Evolutionary conservation across 1,140 invertebrate genomes (phyloP).

Genomic region (Anoplolepis gracilipes): DNA sequence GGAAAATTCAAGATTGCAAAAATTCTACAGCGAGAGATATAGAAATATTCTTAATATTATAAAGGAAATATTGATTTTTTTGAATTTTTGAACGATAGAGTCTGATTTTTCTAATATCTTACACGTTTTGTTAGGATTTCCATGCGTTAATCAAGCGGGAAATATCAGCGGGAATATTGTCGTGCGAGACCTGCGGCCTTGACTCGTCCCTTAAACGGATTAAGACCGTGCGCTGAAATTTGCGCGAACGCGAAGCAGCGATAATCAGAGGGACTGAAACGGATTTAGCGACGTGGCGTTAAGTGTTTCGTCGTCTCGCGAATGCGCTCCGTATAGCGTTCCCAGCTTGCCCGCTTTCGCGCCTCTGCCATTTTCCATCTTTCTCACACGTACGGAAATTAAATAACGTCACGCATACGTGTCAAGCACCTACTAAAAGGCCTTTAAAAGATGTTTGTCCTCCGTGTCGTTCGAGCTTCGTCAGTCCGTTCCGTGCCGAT

Average conservation of each 20-base stretch:
- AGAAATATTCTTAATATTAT: neutral
- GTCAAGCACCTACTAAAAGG: conserved; percentile 58
- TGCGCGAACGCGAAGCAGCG: conserved; percentile 43
- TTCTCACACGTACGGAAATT: conserved; percentile 47
- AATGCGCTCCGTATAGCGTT: conserved; percentile 67
- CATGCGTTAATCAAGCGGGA: neutral
- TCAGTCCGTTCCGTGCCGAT: conserved; percentile 4
- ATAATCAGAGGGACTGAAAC: conserved; percentile 74
- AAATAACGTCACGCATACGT: conserved; percentile 57
- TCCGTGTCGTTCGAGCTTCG: conserved; percentile 22
- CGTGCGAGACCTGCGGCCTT: neutral
- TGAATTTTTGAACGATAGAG: neutral
- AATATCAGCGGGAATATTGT: neutral
- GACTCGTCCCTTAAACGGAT: conserved; percentile 47
- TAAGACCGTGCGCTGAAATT: conserved; percentile 35
- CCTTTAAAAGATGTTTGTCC: conserved; percentile 61
- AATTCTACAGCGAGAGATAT: neutral
- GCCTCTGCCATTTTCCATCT: conserved; percentile 28
- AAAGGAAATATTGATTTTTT: neutral
- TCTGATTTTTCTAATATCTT: neutral
- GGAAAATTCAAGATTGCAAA: neutral
- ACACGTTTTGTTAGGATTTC: neutral
- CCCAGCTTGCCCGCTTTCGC: conserved; percentile 34
- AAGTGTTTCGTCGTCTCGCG: conserved; percentile 76
- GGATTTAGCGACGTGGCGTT: conserved; percentile 74